A percentile compares a stretch with the other conserved stretches of the same genome.
Conservation (phyloP, 1,140 invertebrate species). For the Aleiodes sp. region DNA sequence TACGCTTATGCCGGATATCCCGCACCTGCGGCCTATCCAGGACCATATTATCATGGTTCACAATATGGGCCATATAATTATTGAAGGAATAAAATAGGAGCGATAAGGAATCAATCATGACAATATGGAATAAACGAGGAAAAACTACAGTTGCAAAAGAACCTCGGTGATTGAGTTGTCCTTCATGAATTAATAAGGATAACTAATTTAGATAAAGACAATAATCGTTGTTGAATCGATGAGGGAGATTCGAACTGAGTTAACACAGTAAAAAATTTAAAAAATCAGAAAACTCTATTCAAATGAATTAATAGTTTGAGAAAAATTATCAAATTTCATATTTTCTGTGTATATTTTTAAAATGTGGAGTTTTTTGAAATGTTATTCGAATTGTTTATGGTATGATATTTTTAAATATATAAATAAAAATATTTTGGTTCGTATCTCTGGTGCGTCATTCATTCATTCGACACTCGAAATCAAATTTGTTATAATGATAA, state of each 20-base stretch:
- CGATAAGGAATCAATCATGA: too few relatives aligned
- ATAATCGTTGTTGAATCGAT: neutral
- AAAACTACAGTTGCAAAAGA: constrained; percentile 8
- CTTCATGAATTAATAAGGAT: neutral
- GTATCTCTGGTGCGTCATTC: neutral
- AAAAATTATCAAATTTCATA: neutral
- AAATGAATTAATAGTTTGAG: neutral
- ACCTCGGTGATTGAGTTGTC: neutral
- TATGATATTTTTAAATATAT: neutral
- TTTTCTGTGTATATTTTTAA: neutral
- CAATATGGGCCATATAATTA: constrained; percentile 94
- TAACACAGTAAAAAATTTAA: neutral
- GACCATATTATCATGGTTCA: constrained; percentile 89
- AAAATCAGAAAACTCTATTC: neutral
- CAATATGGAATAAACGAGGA: constrained; percentile 3
- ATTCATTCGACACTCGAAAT: neutral
- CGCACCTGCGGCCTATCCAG: constrained; percentile 83
- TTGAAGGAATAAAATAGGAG: constrained; percentile 62
- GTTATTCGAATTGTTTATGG: constrained; percentile 3
- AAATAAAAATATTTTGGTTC: neutral
- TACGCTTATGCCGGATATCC: constrained; percentile 88
- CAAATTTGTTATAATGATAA: neutral
- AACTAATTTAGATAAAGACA: neutral
- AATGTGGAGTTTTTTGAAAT: neutral
- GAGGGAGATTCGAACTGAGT: constrained; percentile 3